Evolutionary conservation across 1,140 invertebrate species (phyloP).

Genomic region (Octopus sinensis): DNA sequence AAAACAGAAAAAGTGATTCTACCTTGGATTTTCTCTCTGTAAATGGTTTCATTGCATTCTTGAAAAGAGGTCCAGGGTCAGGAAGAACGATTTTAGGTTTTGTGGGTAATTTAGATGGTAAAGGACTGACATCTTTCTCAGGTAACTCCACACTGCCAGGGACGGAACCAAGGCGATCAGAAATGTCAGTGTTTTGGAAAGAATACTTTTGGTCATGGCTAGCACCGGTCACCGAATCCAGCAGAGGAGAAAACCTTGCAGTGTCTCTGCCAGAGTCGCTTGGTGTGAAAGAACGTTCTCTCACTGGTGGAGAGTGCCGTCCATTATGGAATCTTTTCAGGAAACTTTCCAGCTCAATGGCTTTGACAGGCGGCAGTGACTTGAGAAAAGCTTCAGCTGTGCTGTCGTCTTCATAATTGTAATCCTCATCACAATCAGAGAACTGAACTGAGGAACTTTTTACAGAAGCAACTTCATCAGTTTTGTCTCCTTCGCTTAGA

Average conservation of each 20-base stretch:
- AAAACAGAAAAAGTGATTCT: neutral
- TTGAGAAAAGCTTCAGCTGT: conserved; percentile 43
- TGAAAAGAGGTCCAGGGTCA: conserved; percentile 37
- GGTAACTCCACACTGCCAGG: neutral
- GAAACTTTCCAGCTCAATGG: conserved; percentile 29
- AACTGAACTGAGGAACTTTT: neutral
- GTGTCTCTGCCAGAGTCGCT: neutral
- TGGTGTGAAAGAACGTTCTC: conserved; percentile 38
- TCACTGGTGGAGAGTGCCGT: conserved; percentile 34
- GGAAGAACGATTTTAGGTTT: conserved; percentile 22
- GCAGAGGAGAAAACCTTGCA: conserved; percentile 26
- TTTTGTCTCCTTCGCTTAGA: neutral
- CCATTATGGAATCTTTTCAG: conserved; percentile 12
- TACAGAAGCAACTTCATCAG: neutral
- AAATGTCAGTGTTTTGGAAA: neutral
- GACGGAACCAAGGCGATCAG: neutral
- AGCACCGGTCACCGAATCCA: conserved; percentile 35
- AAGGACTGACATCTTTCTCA: neutral
- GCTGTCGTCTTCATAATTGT: conserved; percentile 35
- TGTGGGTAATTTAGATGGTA: neutral
- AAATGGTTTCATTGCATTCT: conserved; percentile 20
- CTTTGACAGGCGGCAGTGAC: conserved; percentile 42
- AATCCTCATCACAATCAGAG: conserved; percentile 28
- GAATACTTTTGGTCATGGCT: conserved; percentile 24
- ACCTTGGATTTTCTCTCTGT: neutral